phyloP scores from a whole-genome alignment of 2,888 invertebrate species.

The Meteorus cinctellus region DNA sequence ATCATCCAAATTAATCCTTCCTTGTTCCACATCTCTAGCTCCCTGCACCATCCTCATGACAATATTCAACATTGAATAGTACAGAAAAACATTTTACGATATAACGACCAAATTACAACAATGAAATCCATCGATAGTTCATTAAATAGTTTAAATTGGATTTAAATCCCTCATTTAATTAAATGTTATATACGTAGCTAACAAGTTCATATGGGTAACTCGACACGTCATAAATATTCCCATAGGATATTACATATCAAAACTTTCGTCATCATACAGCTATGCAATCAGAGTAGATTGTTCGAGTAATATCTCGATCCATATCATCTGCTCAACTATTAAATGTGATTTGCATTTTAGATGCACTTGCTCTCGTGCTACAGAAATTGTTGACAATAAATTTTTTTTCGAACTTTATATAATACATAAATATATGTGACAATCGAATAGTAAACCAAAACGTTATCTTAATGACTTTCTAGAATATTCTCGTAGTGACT shows the following conservation, averaged over 20 bases:
- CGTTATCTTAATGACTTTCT: slow-evolving; percentile 8
- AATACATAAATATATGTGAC: neutral
- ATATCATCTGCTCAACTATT: neutral
- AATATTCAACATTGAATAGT: too few relatives aligned
- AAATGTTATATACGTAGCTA: neutral
- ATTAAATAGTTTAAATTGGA: neutral
- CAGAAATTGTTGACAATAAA: neutral
- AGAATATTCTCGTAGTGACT: neutral
- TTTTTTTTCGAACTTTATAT: neutral
- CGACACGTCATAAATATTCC: neutral
- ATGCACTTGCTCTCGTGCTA: neutral
- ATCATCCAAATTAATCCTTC: too few relatives aligned
- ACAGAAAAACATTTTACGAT: too few relatives aligned
- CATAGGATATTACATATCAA: slow-evolving; percentile 5
- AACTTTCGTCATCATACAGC: neutral
- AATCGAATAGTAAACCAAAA: slow-evolving; percentile 6
- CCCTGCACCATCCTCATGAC: too few relatives aligned
- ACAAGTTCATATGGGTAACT: neutral
- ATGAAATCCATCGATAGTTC: neutral
- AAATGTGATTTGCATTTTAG: neutral
- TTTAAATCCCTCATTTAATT: neutral
- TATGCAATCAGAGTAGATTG: neutral
- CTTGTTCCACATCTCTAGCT: too few relatives aligned
- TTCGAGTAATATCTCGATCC: neutral
- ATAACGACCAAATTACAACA: too few relatives aligned